phyloP scores from a whole-genome alignment of 2,888 invertebrate species.

The Cyclophora punctaria region DNA sequence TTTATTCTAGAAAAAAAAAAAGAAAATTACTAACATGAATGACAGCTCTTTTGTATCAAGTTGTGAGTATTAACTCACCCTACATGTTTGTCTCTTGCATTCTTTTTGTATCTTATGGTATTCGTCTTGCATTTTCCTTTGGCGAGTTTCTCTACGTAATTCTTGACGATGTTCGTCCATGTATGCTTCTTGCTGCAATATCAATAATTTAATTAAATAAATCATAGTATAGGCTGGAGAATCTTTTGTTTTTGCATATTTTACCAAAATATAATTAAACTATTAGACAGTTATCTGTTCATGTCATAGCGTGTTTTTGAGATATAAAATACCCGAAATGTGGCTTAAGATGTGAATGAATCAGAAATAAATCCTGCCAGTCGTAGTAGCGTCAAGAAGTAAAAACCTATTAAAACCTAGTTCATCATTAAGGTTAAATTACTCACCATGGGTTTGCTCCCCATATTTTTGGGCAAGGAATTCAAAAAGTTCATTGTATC shows the following conservation, averaged over 20 bases:
- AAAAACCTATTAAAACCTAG: too few relatives aligned
- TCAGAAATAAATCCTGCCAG: background rate
- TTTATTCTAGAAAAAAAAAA: conserved; percentile 28
- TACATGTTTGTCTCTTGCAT: conserved; percentile 36
- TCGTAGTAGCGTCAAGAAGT: background rate
- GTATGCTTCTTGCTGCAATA: conserved; percentile 43
- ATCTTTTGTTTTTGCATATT: too few relatives aligned
- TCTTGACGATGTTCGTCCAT: conserved; percentile 51
- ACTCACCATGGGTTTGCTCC: conserved; percentile 46
- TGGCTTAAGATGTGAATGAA: too few relatives aligned
- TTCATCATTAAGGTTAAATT: background rate
- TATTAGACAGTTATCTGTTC: too few relatives aligned
- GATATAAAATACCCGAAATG: too few relatives aligned
- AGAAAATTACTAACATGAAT: background rate
- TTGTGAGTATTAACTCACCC: conserved; percentile 24
- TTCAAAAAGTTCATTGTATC: conserved; percentile 62
- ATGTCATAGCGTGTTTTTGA: too few relatives aligned
- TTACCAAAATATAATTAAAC: too few relatives aligned
- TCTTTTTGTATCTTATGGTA: conserved; percentile 54
- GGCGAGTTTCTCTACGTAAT: conserved; percentile 40
- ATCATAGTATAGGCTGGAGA: too few relatives aligned
- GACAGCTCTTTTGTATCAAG: background rate
- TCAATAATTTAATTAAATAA: too few relatives aligned
- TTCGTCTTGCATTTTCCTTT: conserved; percentile 53
- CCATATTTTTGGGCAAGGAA: conserved; percentile 47